Evolutionary conservation across 2,888 invertebrate species (phyloP).

Genomic region (Elgonia sp.): DNA sequence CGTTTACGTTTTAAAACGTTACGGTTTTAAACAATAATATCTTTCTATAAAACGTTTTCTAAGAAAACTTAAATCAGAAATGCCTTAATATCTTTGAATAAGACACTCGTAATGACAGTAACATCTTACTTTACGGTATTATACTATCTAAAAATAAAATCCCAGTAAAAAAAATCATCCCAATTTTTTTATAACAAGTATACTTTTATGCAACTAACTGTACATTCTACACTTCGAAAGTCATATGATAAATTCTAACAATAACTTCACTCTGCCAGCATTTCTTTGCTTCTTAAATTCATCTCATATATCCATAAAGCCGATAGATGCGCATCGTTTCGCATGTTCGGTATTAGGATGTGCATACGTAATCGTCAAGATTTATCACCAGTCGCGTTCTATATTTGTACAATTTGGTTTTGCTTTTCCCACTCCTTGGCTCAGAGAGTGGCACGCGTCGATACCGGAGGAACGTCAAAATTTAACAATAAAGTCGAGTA

Average conservation of each 20-base stretch:
- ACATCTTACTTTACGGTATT: too few relatives aligned
- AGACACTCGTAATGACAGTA: too few relatives aligned
- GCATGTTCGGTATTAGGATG: constrained; percentile 38
- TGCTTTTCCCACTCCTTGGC: neutral
- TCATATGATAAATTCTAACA: constrained; percentile 42
- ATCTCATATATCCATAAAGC: constrained; percentile 31
- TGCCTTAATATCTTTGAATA: too few relatives aligned
- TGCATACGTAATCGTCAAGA: constrained; percentile 33
- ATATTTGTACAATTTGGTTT: constrained; percentile 10
- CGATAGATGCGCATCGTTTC: constrained; percentile 17
- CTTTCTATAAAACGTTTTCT: too few relatives aligned
- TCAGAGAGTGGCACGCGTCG: constrained; percentile 42
- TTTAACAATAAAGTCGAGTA: constrained; percentile 78
- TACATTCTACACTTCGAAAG: neutral
- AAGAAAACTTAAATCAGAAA: too few relatives aligned
- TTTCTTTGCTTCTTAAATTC: constrained; percentile 40
- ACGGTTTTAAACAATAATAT: too few relatives aligned
- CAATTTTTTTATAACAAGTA: neutral
- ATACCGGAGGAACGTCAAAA: constrained; percentile 51
- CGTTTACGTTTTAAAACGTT: too few relatives aligned
- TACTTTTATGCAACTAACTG: neutral
- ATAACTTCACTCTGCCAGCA: constrained; percentile 12
- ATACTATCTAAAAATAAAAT: too few relatives aligned
- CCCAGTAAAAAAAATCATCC: too few relatives aligned
- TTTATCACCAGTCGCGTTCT: constrained; percentile 36